Conservation (phyloP, 2,888 invertebrate genomes). For the Brachycybe producta region DNA sequence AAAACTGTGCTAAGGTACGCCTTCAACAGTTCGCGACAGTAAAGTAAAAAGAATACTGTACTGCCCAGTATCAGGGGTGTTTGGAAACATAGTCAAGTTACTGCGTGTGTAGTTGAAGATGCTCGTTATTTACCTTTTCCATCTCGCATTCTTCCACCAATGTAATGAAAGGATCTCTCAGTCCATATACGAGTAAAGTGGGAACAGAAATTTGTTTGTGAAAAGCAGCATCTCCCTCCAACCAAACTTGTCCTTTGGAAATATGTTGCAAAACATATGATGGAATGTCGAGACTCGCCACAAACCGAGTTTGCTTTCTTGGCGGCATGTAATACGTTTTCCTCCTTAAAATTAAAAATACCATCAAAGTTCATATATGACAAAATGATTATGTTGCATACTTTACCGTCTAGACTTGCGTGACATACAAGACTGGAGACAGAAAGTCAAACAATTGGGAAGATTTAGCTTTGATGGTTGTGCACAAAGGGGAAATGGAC, state of each 20-base stretch:
- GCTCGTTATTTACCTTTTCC: conserved; percentile 54
- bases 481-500: conserved; percentile 49
- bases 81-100: too few species aligned
- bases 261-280: conserved; percentile 37
- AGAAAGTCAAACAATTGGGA: conserved; percentile 37
- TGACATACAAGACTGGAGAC: conserved; percentile 45
- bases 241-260: conserved; percentile 50
- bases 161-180: conserved; percentile 50
- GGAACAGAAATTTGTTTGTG: conserved; percentile 49
- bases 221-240: conserved; percentile 51
- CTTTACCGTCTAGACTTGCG: conserved; percentile 43
- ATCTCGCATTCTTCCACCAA: conserved; percentile 55
- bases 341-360: conserved; percentile 16
- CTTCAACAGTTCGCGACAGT: too few species aligned
- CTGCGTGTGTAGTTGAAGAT: too few species aligned
- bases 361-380: too few species aligned
- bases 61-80: too few species aligned
- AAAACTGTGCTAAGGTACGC: too few species aligned
- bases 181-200: conserved; percentile 51
- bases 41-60: too few species aligned
- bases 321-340: conserved; percentile 43
- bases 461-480: conserved; percentile 40
- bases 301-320: conserved; percentile 43
- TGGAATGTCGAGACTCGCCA: conserved; percentile 30
- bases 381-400: neutral